phyloP scores from a whole-genome alignment of 2,888 invertebrate genomes.

The Antitype chi region DNA sequence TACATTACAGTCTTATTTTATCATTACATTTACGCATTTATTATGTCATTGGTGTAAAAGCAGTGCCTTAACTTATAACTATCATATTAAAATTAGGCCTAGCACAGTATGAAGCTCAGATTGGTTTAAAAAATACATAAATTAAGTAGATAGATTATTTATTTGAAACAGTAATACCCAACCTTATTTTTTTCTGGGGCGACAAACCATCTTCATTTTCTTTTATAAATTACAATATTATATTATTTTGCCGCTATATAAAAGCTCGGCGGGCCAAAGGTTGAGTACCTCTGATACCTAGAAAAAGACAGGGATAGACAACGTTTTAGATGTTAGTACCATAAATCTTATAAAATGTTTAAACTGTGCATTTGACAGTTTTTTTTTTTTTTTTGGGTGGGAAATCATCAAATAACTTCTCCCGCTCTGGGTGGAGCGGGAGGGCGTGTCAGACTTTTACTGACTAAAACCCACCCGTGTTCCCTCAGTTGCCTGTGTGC shows the following conservation, averaged over 20 bases:
- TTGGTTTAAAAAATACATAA: conserved; percentile 26
- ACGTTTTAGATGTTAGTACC: neutral
- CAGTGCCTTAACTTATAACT: conserved; percentile 26
- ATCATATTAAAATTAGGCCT: conserved; percentile 51
- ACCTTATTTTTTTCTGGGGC: neutral
- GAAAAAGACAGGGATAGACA: neutral
- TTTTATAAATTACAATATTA: conserved; percentile 3
- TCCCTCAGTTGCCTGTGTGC: too few relatives aligned
- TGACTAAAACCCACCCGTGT: too few relatives aligned
- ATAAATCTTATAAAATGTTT: conserved; percentile 19
- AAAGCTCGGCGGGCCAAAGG: conserved; percentile 5
- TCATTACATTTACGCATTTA: conserved; percentile 33
- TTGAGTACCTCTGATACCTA: conserved; percentile 14
- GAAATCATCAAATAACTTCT: too few relatives aligned
- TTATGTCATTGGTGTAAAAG: conserved; percentile 51
- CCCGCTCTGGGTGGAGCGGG: too few relatives aligned
- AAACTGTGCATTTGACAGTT: conserved; percentile 11
- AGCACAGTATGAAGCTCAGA: conserved; percentile 40
- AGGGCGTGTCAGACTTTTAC: too few relatives aligned
- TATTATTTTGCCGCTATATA: neutral
- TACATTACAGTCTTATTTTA: conserved; percentile 52
- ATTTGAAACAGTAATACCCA: conserved; percentile 15
- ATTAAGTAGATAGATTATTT: conserved; percentile 9
- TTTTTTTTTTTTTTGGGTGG: too few relatives aligned
- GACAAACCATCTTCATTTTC: neutral